Conservation (phyloP, 2,113 vertebrate species). For the Periophthalmodon schlosseri region DNA sequence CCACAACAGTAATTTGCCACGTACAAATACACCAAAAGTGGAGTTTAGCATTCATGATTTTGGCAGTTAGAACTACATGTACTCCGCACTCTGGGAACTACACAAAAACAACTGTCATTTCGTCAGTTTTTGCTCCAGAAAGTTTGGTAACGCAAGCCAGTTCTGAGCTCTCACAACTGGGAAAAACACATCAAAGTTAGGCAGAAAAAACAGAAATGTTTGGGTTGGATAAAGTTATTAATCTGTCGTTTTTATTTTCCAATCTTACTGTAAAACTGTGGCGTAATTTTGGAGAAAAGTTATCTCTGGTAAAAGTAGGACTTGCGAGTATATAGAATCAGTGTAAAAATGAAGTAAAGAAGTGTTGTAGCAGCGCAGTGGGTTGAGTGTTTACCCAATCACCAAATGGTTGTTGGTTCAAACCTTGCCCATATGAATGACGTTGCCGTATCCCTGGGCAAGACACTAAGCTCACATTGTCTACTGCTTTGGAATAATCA, state of each 20-base stretch:
- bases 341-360: no score
- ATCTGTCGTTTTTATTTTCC: not conserved
- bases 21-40: not conserved
- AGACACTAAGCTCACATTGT: no score
- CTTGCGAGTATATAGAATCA: no score
- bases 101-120: not conserved
- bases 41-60: not conserved
- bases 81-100: not conserved
- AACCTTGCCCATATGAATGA: no score
- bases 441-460: no score
- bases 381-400: no score
- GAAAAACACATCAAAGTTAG: not conserved
- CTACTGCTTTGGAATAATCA: no score
- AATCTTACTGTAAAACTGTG: not conserved
- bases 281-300: not conserved
- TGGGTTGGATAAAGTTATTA: not conserved
- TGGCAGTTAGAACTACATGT: constrained; percentile 1
- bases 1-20: not conserved
- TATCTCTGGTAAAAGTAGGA: not conserved
- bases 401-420: no score
- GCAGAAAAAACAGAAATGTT: not conserved
- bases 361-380: no score
- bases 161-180: not conserved
- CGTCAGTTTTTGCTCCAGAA: constrained; percentile 3
- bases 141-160: constrained; percentile 1